Evolutionary conservation across 2,888 invertebrate species (phyloP).

Genomic region (Balanococcus diminutus): DNA sequence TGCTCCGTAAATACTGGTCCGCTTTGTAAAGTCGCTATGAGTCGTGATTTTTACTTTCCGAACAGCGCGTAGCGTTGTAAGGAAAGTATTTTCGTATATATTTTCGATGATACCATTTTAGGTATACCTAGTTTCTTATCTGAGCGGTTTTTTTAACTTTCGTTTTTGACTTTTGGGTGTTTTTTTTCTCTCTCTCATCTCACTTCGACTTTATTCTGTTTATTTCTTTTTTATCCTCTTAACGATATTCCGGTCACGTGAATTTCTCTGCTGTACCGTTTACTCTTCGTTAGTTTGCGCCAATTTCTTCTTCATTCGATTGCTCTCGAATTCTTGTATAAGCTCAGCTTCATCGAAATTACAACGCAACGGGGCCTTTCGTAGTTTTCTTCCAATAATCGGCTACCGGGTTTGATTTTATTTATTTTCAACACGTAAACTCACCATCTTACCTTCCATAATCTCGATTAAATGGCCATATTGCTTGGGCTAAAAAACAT

Average conservation of each 20-base stretch:
- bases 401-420: slow-evolving; percentile 6
- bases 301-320: slow-evolving; percentile 39
- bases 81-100: not conserved
- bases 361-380: slow-evolving; percentile 23
- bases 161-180: not conserved
- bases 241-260: slow-evolving; percentile 34
- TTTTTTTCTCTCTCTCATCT: not conserved
- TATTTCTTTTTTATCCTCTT: slow-evolving; percentile 32
- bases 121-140: not conserved
- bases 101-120: not conserved
- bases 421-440: slow-evolving; percentile 13
- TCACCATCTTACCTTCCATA: not conserved
- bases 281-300: slow-evolving; percentile 39
- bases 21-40: not conserved
- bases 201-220: slow-evolving; percentile 22
- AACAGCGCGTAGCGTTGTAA: too few relatives aligned
- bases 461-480: slow-evolving; percentile 15
- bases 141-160: slow-evolving; percentile 17
- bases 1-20: not conserved
- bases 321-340: slow-evolving; percentile 24
- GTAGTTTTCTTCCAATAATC: not conserved
- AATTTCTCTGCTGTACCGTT: slow-evolving; percentile 16
- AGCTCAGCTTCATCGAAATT: slow-evolving; percentile 9
- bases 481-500: not conserved
- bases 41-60: not conserved